A percentile compares a stretch with the other conserved stretches of the same genome.
These are phyloP conservation scores for Ophraella communa DNA, from an alignment of 2,888 invertebrate genomes.

Conservation along the genomic window DNA sequence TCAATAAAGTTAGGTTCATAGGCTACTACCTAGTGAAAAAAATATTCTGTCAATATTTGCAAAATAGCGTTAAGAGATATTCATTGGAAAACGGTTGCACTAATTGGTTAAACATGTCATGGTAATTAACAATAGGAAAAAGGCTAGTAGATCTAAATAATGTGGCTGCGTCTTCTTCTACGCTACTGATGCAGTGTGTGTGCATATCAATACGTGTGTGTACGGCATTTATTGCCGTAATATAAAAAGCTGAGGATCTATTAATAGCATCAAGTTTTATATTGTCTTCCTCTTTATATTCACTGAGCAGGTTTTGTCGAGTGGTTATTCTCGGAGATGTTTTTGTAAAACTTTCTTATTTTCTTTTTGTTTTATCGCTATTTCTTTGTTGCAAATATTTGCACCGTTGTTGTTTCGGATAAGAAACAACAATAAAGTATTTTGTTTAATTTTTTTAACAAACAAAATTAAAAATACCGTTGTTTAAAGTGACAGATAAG, in stretches of 20 bases:
- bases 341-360: conserved; percentile 23
- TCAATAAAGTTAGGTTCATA: too few species aligned
- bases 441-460: too few species aligned
- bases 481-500: too few species aligned
- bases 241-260: conserved; percentile 16
- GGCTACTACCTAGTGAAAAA: too few species aligned
- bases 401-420: background rate
- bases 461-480: too few species aligned
- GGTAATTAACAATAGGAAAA: too few species aligned
- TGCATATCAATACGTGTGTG: background rate
- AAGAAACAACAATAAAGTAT: background rate
- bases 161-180: background rate
- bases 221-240: background rate
- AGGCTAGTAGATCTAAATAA: too few species aligned
- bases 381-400: background rate
- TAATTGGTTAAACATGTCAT: too few species aligned
- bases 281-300: conserved; percentile 29
- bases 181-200: background rate
- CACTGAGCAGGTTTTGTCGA: conserved; percentile 32
- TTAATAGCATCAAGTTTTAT: conserved; percentile 33
- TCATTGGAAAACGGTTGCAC: too few species aligned
- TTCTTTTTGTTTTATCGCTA: conserved; percentile 4
- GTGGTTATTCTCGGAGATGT: conserved; percentile 31
- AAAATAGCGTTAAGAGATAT: too few species aligned
- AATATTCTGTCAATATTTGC: too few species aligned